These are phyloP conservation scores for Ennomos fuscantarius DNA, from an alignment of 2,888 invertebrate species.

Conservation along the genomic window DNA sequence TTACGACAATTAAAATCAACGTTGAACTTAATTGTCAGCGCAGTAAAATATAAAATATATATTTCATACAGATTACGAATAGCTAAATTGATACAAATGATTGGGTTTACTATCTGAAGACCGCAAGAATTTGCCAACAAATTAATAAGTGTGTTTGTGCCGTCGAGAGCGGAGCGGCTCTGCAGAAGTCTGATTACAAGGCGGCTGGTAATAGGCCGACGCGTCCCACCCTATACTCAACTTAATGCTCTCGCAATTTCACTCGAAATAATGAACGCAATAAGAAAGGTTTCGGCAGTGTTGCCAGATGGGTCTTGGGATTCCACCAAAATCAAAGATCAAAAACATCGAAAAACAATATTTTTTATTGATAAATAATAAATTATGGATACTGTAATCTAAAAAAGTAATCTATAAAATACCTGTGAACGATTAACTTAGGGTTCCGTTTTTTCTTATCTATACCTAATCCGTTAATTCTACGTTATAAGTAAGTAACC, in stretches of 20 bases:
- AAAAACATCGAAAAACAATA: background rate
- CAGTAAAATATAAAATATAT: background rate
- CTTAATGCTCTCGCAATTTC: slow-evolving; percentile 85
- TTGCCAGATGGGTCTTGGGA: slow-evolving; percentile 34
- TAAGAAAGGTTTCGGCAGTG: slow-evolving; percentile 73
- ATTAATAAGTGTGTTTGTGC: slow-evolving; percentile 68
- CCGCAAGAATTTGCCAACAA: slow-evolving; percentile 69
- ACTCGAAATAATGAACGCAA: slow-evolving; percentile 81
- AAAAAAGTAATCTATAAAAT: too few relatives aligned
- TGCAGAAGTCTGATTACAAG: slow-evolving; percentile 78
- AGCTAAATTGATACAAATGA: slow-evolving; percentile 16
- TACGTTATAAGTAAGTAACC: too few relatives aligned
- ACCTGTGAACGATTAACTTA: too few relatives aligned
- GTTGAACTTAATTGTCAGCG: background rate
- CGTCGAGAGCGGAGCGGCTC: slow-evolving; percentile 60
- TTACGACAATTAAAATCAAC: slow-evolving; percentile 5
- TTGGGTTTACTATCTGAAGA: slow-evolving; percentile 47
- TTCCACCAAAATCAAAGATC: slow-evolving; percentile 1
- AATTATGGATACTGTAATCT: too few relatives aligned
- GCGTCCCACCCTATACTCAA: slow-evolving; percentile 83
- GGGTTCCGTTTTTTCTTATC: too few relatives aligned
- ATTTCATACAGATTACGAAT: background rate
- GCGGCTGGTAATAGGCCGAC: slow-evolving; percentile 74
- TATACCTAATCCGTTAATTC: too few relatives aligned
- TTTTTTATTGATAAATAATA: too few relatives aligned